Evolutionary conservation across 2,113 vertebrate genomes (phyloP).

Genomic region (Ascaphus truei): DNA sequence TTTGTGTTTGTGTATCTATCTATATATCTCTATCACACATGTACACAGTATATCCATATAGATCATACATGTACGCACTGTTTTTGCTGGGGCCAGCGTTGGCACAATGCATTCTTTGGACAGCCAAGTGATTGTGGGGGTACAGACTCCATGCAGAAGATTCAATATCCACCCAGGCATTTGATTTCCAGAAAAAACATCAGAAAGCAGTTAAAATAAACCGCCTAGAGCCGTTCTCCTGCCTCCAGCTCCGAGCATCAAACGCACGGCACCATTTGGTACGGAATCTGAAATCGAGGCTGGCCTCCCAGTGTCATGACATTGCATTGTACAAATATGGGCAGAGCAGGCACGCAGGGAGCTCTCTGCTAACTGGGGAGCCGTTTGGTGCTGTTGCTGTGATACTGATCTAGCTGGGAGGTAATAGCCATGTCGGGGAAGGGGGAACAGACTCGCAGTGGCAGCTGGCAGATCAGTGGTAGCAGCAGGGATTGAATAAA

Average conservation of each 20-base stretch:
- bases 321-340: constrained; percentile 33
- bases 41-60: too few species aligned
- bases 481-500: constrained; percentile 31
- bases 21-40: too few species aligned
- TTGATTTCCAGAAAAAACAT: constrained; percentile 21
- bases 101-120: too few species aligned
- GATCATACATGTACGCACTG: too few species aligned
- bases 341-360: constrained; percentile 24
- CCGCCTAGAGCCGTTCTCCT: background rate
- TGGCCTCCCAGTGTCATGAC: constrained; percentile 29
- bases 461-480: constrained; percentile 37
- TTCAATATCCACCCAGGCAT: background rate
- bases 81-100: too few species aligned
- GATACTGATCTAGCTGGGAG: constrained; percentile 37
- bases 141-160: too few species aligned
- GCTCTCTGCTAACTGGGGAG: constrained; percentile 27
- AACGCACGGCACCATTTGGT: constrained; percentile 32
- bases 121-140: too few species aligned
- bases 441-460: constrained; percentile 23
- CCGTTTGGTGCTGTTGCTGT: constrained; percentile 34
- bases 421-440: constrained; percentile 27
- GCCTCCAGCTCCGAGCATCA: constrained; percentile 9
- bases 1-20: too few species aligned
- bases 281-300: constrained; percentile 18
- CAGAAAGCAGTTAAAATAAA: constrained; percentile 4